Percentiles rank a stretch among this genome's conserved stretches.
These are phyloP conservation scores for Zygothrica quintamaculata DNA, from an alignment of 2,888 invertebrate species.

Conservation along the genomic window DNA sequence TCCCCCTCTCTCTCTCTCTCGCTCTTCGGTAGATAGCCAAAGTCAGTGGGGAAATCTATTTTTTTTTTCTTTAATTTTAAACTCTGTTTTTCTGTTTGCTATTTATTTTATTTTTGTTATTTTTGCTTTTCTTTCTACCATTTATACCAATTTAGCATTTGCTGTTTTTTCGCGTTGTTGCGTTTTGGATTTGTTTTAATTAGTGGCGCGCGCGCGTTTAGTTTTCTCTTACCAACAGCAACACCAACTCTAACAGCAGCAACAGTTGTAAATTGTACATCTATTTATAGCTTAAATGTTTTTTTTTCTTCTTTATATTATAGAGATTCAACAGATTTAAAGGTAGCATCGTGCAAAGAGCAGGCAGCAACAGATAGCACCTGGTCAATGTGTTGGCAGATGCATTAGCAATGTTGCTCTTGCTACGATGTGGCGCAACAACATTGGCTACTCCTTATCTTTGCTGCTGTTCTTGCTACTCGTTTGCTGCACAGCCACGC, in stretches of 20 bases:
- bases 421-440: constrained; percentile 69
- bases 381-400: constrained; percentile 27
- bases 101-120: neutral
- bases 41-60: constrained; percentile 54
- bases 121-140: constrained; percentile 8
- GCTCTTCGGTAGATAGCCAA: constrained; percentile 22
- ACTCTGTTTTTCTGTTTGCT: constrained; percentile 13
- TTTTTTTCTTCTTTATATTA: too few species aligned
- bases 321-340: constrained; percentile 17
- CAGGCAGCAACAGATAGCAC: constrained; percentile 8
- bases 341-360: too few species aligned
- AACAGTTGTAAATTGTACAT: constrained; percentile 25
- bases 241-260: too few species aligned
- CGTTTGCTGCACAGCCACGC: constrained; percentile 39
- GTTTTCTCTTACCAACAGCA: constrained; percentile 47
- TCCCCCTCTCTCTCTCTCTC: too few species aligned
- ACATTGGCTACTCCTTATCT: constrained; percentile 51
- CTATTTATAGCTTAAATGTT: constrained; percentile 29
- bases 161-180: constrained; percentile 44
- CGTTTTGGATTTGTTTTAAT: constrained; percentile 70
- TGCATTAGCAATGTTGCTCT: constrained; percentile 71
- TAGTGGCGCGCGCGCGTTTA: too few species aligned
- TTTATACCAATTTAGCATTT: constrained; percentile 8
- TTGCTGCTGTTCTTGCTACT: constrained; percentile 41
- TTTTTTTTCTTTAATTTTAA: constrained; percentile 36